Conservation (phyloP, 2,113 vertebrate genomes). For the Aleadryas rufinucha region DNA sequence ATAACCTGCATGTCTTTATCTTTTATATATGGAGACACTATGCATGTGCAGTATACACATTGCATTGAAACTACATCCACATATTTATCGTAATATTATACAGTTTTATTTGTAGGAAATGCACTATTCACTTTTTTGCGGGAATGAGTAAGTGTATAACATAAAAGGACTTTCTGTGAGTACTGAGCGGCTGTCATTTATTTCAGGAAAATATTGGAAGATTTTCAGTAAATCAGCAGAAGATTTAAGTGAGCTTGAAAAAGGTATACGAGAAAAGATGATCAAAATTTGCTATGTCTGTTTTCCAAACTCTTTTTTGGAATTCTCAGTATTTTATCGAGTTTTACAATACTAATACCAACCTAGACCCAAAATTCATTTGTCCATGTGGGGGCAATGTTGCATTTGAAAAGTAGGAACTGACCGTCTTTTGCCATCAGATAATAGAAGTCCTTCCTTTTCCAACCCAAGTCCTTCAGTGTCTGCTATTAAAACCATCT, state of each 20-base stretch:
- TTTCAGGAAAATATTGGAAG: background rate
- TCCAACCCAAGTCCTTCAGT: background rate
- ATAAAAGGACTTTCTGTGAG: background rate
- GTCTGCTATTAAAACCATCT: background rate
- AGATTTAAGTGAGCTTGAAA: background rate
- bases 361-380: background rate
- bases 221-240: background rate
- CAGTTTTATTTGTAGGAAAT: background rate
- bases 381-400: slow-evolving; percentile 63
- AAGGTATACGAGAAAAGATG: background rate
- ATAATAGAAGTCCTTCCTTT: background rate
- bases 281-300: background rate
- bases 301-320: background rate
- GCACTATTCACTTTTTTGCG: background rate
- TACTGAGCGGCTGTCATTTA: background rate
- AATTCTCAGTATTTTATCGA: background rate
- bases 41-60: background rate
- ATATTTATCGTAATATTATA: background rate
- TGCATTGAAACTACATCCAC: background rate
- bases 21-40: background rate
- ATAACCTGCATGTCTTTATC: background rate
- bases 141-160: background rate
- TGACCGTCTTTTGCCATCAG: background rate
- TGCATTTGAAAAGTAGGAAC: slow-evolving; percentile 12
- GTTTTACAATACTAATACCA: rapidly evolving